phyloP scores from a whole-genome alignment of 1,140 invertebrate species.

The Atta texana region DNA sequence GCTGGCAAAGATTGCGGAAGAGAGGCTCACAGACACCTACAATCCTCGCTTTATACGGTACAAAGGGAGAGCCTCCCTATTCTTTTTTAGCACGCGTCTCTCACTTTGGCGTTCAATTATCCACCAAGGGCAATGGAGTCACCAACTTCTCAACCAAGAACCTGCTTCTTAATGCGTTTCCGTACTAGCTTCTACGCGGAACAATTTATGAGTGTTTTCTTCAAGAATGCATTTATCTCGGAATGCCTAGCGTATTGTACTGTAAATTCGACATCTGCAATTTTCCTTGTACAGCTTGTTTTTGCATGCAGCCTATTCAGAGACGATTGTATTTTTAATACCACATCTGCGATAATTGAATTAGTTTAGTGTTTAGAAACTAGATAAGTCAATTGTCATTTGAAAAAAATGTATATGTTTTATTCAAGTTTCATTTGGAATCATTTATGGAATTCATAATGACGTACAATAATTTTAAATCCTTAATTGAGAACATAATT shows the following conservation, averaged over 20 bases:
- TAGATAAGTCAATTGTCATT: neutral
- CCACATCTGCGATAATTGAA: constrained; percentile 30
- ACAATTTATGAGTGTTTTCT: constrained; percentile 62
- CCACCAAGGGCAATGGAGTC: constrained; percentile 41
- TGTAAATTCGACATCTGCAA: constrained; percentile 50
- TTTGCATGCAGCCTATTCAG: neutral
- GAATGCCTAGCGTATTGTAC: constrained; percentile 51
- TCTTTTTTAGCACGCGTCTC: constrained; percentile 55
- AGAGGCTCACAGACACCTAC: constrained; percentile 41
- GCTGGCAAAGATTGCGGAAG: neutral
- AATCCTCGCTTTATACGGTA: constrained; percentile 19
- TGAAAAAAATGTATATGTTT: neutral
- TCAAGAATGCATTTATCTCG: constrained; percentile 55
- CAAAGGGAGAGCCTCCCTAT: constrained; percentile 33
- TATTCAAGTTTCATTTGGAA: neutral
- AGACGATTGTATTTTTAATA: constrained; percentile 54
- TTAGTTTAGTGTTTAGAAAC: neutral
- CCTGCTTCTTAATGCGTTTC: constrained; percentile 50
- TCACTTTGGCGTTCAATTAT: constrained; percentile 57
- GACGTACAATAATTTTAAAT: too few relatives aligned
- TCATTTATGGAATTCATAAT: too few relatives aligned
- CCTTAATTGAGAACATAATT: too few relatives aligned
- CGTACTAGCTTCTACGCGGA: constrained; percentile 2
- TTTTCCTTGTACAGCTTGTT: neutral
- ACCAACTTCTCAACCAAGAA: constrained; percentile 35